Base-by-base conservation (phyloP, 2,888 invertebrate species). In the Mamestra brassicae region DNA sequence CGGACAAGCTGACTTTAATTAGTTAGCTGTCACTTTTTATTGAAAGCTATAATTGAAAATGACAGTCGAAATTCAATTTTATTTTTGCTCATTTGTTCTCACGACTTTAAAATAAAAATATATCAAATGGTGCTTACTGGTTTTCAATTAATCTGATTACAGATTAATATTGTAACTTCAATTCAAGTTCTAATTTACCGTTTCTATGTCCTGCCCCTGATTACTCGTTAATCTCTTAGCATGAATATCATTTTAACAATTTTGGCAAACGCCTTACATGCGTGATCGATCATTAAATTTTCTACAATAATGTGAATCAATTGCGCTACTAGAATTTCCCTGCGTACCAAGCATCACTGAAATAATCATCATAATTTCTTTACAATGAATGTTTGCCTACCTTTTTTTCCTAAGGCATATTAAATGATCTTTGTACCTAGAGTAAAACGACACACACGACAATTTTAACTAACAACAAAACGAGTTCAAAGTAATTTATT, bases 11-110 rank as follows among this genome's bases (percentile, higher is more conserved):
- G 68, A 42, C 1, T 74, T 64, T 71, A 68, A 74, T 83, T 79
- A 79, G 58, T 67, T 58, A 1, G 47, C 60, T 75, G 84, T 81
- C 70, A 79, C 64, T 80, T 69, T 66, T 66, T 63, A 42, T 47
- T 0, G n/a, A 8, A 54, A 50, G 15, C 15, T 11, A 7, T 55
- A 47, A 66, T 72, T 67, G 11, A 50, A 82, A 74, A 70, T 57
- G 58, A 34, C 57, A 45, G 11, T 47, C 36, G 8, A 11, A 26
- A 17, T 50, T 42, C 26, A 11, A 10, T 55, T 63, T 55, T 47
- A 26, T 55, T 60, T 63, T 55, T 26, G n/a, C 57, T 74, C 42
- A 15, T 42, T 42, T 42, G 42, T 62, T 67, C 17, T 62, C 47
- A 55, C 3, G 45, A 5, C 15, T 60, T 50, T 15, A 10, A n/a